These are phyloP conservation scores for Bradypodion pumilum DNA, from an alignment of 2,797 vertebrate species.

Conservation along the genomic window DNA sequence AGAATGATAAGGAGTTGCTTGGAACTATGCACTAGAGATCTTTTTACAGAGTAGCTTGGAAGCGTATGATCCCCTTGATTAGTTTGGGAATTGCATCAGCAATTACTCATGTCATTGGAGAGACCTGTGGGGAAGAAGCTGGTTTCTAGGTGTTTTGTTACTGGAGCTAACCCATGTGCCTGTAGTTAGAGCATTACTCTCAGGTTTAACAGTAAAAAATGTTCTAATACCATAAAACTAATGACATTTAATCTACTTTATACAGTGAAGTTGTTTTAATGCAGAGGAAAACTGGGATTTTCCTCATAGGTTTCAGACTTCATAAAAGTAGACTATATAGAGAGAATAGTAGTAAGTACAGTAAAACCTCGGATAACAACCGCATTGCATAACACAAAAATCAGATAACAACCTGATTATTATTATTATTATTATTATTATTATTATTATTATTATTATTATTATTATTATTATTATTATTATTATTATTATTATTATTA, in stretches of 20 bases:
- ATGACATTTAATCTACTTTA: not conserved
- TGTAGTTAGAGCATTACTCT: not conserved
- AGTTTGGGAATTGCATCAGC: not conserved
- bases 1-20: not conserved
- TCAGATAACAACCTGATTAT: too few relatives aligned
- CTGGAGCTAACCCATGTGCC: not conserved
- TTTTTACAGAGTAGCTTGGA: not conserved
- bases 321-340: not conserved
- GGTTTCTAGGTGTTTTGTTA: not conserved
- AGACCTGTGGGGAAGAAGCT: not conserved
- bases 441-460: too few relatives aligned
- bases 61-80: not conserved
- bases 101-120: not conserved
- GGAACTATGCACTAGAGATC: not conserved
- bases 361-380: too few relatives aligned
- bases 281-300: too few relatives aligned
- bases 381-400: too few relatives aligned
- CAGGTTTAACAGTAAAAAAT: too few relatives aligned
- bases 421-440: too few relatives aligned
- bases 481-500: too few relatives aligned
- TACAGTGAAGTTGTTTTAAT: not conserved
- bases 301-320: too few relatives aligned
- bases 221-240: not conserved
- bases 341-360: not conserved
- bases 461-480: too few relatives aligned